Evolutionary conservation across 2,888 invertebrate genomes (phyloP).

Genomic region (Zhuqinia jingwanae): DNA sequence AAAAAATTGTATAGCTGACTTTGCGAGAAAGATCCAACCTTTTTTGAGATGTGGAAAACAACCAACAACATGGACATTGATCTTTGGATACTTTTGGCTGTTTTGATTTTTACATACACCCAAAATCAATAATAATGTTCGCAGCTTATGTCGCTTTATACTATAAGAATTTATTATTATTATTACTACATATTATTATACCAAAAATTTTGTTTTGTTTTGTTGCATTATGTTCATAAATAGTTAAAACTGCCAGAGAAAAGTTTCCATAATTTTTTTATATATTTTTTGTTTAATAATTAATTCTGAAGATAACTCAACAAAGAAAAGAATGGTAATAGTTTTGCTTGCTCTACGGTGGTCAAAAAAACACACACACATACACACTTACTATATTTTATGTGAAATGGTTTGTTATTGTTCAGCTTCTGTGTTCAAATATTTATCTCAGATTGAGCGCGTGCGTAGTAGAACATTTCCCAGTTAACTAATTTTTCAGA

Average conservation of each 20-base stretch:
- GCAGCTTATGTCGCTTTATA: too few species aligned
- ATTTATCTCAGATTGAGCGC: not conserved
- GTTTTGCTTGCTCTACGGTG: not conserved
- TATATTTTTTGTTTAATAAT: not conserved
- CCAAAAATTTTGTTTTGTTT: not conserved
- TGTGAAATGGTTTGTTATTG: slow-evolving; percentile 8
- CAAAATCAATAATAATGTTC: too few species aligned
- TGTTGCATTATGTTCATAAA: not conserved
- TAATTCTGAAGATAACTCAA: slow-evolving; percentile 8
- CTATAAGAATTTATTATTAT: too few species aligned
- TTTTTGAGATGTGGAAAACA: too few species aligned
- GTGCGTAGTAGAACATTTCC: not conserved
- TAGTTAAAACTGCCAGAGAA: slow-evolving; percentile 33
- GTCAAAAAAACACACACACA: too few species aligned
- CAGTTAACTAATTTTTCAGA: slow-evolving; percentile 26
- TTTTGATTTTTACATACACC: too few species aligned
- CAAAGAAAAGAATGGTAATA: slow-evolving; percentile 19
- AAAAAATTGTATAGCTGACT: not conserved
- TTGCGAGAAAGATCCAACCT: not conserved
- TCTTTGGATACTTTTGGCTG: too few species aligned
- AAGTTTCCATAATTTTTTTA: slow-evolving; percentile 28
- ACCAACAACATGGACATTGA: too few species aligned
- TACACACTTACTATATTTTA: not conserved
- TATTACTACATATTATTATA: too few species aligned
- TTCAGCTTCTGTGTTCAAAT: slow-evolving; percentile 51